Evolutionary conservation across 1,140 invertebrate genomes (phyloP).

Genomic region (Drosophila sproati): DNA sequence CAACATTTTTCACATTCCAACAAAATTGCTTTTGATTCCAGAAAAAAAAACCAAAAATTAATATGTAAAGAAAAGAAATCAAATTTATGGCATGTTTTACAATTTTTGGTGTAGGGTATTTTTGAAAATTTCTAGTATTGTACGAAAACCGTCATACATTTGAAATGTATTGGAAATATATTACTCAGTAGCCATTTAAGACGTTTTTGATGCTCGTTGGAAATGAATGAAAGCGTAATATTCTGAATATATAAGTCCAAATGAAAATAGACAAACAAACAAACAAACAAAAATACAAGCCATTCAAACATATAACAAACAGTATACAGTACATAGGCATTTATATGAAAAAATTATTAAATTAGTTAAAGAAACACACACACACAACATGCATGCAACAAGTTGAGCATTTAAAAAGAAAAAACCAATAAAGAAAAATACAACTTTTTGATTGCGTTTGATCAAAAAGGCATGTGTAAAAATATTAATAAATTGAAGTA

Average conservation of each 20-base stretch:
- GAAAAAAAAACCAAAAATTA: background rate
- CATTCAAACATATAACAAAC: constrained; percentile 32
- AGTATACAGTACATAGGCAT: constrained; percentile 64
- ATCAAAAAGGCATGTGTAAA: constrained; percentile 72
- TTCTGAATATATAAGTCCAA: constrained; percentile 63
- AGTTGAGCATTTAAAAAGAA: constrained; percentile 74
- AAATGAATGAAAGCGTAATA: constrained; percentile 36
- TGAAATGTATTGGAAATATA: constrained; percentile 65
- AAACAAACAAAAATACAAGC: constrained; percentile 6
- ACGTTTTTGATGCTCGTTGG: constrained; percentile 53
- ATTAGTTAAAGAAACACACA: constrained; percentile 51
- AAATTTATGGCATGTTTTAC: constrained; percentile 26
- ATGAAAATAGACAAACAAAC: constrained; percentile 10
- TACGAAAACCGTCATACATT: constrained; percentile 53
- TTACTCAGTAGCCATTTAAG: constrained; percentile 21
- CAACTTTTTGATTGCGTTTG: constrained; percentile 79
- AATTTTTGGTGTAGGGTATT: constrained; percentile 45
- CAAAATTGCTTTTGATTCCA: background rate
- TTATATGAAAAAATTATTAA: constrained; percentile 67
- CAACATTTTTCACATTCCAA: constrained; percentile 31
- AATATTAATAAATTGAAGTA: constrained; percentile 66
- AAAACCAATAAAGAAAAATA: constrained; percentile 23
- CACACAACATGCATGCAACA: constrained; percentile 61
- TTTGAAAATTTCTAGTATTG: constrained; percentile 56
- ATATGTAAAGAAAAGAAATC: background rate